Evolutionary conservation across 1,140 invertebrate genomes (phyloP), one percentile per base, ranked within the genome.

Genomic region (Lamellibrachia luymesi): DNA sequence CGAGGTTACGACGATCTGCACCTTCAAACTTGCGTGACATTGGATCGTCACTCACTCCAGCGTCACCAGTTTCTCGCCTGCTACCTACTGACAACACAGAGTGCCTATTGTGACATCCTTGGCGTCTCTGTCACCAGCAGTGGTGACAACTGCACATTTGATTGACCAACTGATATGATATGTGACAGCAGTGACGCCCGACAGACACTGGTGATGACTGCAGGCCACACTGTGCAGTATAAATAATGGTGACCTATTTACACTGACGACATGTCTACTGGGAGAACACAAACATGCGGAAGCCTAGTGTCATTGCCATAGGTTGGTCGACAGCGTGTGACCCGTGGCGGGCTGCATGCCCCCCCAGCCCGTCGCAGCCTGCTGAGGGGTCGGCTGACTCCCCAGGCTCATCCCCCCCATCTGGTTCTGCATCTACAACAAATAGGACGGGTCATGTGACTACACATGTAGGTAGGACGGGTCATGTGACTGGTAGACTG

Each of bases 301-400:
- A 80, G 64, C 5, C 64, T 51, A 91, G 49, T 56, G 52, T 92
- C 92, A 92, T 92, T 92, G 92, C 92, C 92, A 92, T 51, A 92
- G 51, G 92, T 92, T 92, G 52, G 50, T 92, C 17, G 92, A 92
- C 13, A 92, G 51, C 50, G 92, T 92, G 50, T 92, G 92, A 10
- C 92, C 92, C 17, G 50, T 50, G 50, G 92, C 49, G 27, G 92
- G 92, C 52, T 91, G 92, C 51, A 64, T 38, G 27, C 50, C 92
- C 5, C 49, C 91, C 91, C 91, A 91, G 27, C 91, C 91, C 91
- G 49, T n/a, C 91, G 0, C 38, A 38, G 51, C 51, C 91, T 91
- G 91, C 49, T 49, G 91, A n/a, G 92, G 92, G 6, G 51, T 51
- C 6, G 50, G 92, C 49, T 38, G 50, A 7, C 50, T 50, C 10